These are phyloP conservation scores for Actinopyga echinites DNA, from an alignment of 53 echinoderm and acorn worm species.

Conservation along the genomic window DNA sequence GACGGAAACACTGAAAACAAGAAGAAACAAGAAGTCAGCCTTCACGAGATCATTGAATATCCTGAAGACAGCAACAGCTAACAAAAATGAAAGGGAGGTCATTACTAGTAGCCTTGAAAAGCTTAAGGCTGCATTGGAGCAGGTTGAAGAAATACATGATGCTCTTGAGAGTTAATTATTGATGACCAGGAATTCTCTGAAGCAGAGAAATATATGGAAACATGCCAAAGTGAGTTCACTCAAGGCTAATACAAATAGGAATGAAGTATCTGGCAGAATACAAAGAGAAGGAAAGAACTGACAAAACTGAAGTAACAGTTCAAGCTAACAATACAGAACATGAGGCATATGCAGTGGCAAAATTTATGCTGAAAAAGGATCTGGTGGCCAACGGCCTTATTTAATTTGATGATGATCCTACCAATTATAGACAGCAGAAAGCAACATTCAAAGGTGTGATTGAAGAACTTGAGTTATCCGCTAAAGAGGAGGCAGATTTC, in stretches of 20 bases:
- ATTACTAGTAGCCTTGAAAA: conserved; percentile 6
- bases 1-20: conserved; percentile 21
- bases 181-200: conserved; percentile 12
- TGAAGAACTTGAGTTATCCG: conserved; percentile 28
- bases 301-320: background rate
- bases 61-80: conserved; percentile 5
- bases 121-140: background rate
- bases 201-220: conserved; percentile 18
- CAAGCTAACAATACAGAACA: background rate
- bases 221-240: conserved; percentile 1
- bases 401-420: conserved; percentile 38
- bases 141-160: background rate
- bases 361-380: conserved; percentile 1
- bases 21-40: background rate
- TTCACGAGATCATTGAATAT: background rate
- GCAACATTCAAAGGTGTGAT: conserved; percentile 16
- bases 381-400: conserved; percentile 26
- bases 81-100: conserved; percentile 1
- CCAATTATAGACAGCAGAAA: conserved; percentile 36
- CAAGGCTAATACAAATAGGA: conserved; percentile 28
- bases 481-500: conserved; percentile 42
- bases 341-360: background rate
- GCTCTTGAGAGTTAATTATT: background rate
- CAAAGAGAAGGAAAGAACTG: background rate
- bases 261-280: conserved; percentile 14